Evolutionary conservation across 2,797 vertebrate species (phyloP), one percentile per base, ranked within the genome.

Genomic region (Neosilurus mollespiculum): DNA sequence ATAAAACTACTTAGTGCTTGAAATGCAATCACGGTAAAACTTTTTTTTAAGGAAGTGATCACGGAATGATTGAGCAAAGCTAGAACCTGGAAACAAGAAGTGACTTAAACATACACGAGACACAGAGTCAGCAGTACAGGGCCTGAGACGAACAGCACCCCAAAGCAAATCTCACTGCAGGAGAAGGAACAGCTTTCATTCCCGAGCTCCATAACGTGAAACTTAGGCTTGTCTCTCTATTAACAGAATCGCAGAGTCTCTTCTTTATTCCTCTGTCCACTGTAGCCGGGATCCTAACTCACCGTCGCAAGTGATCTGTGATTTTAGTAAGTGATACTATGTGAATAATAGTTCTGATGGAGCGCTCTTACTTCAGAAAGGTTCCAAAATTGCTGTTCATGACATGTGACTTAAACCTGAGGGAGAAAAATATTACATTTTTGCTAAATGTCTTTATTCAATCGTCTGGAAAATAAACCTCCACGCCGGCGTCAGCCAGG

Each of bases 81-180:
- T 43, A 64, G 30, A 51, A 30, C 3, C 69, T 34, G 18, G 75
- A 75, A 75, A 37, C 26, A 26, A 75, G 70, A 82, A 82, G 70
- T 69, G 53, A 69, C 14, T 51, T 15, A 53, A 34, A 53, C 11
- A 70, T 65, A 5, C 24, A 53, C 16, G 65, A 75, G n/a, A 72
- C 8, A 49, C 81, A 20, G 20, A 82, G 10, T 82, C 70, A 75
- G 81, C 81, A 80, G 16, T 12, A 20, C 34, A 62, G 22, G n/a
- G 7, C 6, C 14, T 64, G 15, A 78, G 34, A 61, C 8, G 2
- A 37, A 37, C 56, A 51, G 18, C 22, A 20, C 18, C 37, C n/a
- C 22, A 78, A 15, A 51, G 59, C 22, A 15, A 51, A 65, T 6
- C n/a, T 65, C 37, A 26, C 3, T n/a, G 4, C 9, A 51, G 56